These are phyloP conservation scores for Narcine bancroftii DNA, from an alignment of 2,113 vertebrate species.

Conservation along the genomic window DNA sequence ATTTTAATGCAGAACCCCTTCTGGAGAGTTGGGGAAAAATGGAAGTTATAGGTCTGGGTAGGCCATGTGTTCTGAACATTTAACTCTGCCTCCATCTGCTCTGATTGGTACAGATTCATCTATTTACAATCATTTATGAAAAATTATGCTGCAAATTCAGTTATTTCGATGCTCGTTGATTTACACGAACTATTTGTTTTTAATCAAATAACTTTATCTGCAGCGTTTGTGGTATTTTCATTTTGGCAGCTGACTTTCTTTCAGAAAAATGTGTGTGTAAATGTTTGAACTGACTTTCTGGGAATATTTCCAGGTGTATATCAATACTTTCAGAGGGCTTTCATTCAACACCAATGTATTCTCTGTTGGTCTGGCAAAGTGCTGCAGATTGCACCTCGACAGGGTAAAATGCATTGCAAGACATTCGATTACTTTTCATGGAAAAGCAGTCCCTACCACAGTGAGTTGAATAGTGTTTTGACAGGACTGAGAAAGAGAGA, in stretches of 20 bases:
- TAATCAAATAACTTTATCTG: not conserved
- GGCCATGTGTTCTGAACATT: not conserved
- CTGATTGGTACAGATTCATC: no score
- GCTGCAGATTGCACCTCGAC: not conserved
- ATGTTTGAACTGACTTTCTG: not conserved
- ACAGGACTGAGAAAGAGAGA: no score
- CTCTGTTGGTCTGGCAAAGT: not conserved
- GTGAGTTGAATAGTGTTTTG: not conserved
- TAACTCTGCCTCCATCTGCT: not conserved
- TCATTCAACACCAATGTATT: not conserved
- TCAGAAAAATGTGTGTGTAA: not conserved
- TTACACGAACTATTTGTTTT: not conserved
- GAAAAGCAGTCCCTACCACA: not conserved
- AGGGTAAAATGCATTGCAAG: not conserved
- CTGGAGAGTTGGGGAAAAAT: not conserved
- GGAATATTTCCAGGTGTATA: not conserved
- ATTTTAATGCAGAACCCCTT: not conserved
- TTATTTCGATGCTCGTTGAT: not conserved
- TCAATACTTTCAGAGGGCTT: not conserved
- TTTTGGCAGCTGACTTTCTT: not conserved
- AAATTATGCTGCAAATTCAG: not conserved
- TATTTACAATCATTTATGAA: no score
- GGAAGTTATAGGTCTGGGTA: not conserved
- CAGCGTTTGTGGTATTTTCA: not conserved
- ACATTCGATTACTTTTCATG: not conserved